Base-by-base conservation (phyloP, 2,888 invertebrate genomes). In the Scrobipalpa atriplicella region DNA sequence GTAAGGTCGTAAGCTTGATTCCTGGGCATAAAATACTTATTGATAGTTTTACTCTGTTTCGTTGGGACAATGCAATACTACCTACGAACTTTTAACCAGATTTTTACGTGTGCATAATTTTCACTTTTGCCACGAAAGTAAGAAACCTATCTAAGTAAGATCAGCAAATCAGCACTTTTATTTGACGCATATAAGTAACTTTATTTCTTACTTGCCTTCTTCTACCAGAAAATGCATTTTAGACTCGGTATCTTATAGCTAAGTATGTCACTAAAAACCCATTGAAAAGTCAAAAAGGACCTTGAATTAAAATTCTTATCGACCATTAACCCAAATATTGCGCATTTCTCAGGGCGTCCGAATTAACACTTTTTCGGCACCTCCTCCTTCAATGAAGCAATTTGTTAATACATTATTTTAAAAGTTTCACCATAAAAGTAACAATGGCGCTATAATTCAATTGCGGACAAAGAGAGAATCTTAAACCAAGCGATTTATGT, bases 401-500 rank as follows among this genome's bases (percentile, higher is more conserved):
- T 68, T 68, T 68, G 66, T 66, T n/a, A 18, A 56, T 63, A 56
- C 54, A 0, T 38, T 29, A 47, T 56, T 51, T 13, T 65, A 67
- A 67, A 56, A 10, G 43, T 64, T 63, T 64, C 58, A 60, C 75
- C 76, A 64, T 75, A 75, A 71, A 71, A 38, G 76, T 62, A 73
- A 75, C 76, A 75, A 76, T 76, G 70, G 71, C 39, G 21, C 72
- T 62, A 75, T 74, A 72, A 71, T 70, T 76, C 71, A 71, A 65
- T 11, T 39, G 38, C 54, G 47, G 64, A 66, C 68, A 66, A 69
- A 67, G 70, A 69, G 70, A 65, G 65, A 67, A 65, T 64, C 52
- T 67, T 66, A 66, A 70, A 71, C 56, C 54, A 52, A 56, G 36
- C 47, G 64, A 72, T 65, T 69, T 71, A 70, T 73, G 69, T 66